A percentile compares a stretch with the other conserved stretches of the same genome.
Conservation (phyloP, 2,888 invertebrate species). For the Seira ritae region DNA sequence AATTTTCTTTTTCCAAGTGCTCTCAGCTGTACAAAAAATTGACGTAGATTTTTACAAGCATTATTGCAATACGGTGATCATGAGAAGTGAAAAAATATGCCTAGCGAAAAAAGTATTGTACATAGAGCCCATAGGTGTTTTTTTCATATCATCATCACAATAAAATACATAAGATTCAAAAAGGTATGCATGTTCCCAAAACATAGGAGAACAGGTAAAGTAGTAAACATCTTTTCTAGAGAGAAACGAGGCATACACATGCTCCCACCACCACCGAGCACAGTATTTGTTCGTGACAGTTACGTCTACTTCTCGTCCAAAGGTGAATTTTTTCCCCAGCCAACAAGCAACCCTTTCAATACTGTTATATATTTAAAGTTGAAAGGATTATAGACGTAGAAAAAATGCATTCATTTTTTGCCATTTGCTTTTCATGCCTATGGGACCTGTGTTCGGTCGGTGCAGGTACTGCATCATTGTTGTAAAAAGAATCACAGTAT, state of each 20-base stretch:
- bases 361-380: conserved; percentile 10
- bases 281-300: conserved; percentile 30
- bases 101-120: no score
- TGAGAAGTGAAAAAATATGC: no score
- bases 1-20: conserved; percentile 40
- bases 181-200: conserved; percentile 40
- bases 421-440: background rate
- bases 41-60: conserved; percentile 43
- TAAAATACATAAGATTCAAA: conserved; percentile 36
- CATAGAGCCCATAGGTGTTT: no score
- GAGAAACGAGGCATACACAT: conserved; percentile 34
- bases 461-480: conserved; percentile 17
- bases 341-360: conserved; percentile 18
- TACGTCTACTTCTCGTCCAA: no score
- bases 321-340: no score
- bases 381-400: background rate
- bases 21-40: conserved; percentile 55
- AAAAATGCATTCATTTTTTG: background rate
- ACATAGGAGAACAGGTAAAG: conserved; percentile 47
- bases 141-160: conserved; percentile 21
- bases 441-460: no score
- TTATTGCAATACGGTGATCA: conserved; percentile 53
- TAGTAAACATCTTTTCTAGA: no score
- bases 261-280: conserved; percentile 4
- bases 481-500: background rate